Percentiles rank a stretch among this genome's conserved stretches.
Evolutionary conservation across 30 jellyfish, hydroid and myxozoan species (phyloP).

Genomic region (Hydractinia echinata): DNA sequence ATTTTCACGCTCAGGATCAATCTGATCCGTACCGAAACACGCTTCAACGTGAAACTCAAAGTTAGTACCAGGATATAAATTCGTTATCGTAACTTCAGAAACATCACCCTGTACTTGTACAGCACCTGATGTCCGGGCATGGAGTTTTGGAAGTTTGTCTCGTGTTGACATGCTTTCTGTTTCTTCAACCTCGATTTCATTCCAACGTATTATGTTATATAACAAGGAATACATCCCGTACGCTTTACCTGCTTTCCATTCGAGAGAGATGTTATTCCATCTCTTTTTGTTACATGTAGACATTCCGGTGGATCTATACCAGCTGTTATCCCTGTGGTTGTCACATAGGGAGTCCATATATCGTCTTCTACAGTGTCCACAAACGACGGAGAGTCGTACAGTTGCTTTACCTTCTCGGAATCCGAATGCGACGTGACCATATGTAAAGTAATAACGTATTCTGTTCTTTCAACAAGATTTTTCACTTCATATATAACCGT

Average conservation of each 20-base stretch:
- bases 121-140: constrained; percentile 17
- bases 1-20: constrained; percentile 7
- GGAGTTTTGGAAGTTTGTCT: constrained; percentile 16
- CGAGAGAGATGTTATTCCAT: constrained; percentile 8
- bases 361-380: constrained; percentile 33
- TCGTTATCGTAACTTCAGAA: constrained; percentile 26
- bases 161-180: constrained; percentile 22
- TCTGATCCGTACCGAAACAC: constrained; percentile 35
- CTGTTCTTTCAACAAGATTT: constrained; percentile 33
- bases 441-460: constrained; percentile 29
- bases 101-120: neutral
- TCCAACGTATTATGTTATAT: constrained; percentile 23
- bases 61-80: constrained; percentile 33
- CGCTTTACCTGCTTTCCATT: constrained; percentile 43
- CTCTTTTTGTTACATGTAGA: constrained; percentile 26
- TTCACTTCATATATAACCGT: constrained; percentile 45
- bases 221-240: constrained; percentile 39
- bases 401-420: constrained; percentile 17
- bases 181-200: constrained; percentile 31
- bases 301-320: constrained; percentile 36
- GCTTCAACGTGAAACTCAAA: constrained; percentile 30
- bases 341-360: constrained; percentile 49
- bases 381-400: constrained; percentile 21
- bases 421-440: constrained; percentile 53
- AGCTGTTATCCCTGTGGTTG: constrained; percentile 43